Evolutionary conservation across 2,888 invertebrate genomes (phyloP).

Genomic region (Ethmia dodecea): DNA sequence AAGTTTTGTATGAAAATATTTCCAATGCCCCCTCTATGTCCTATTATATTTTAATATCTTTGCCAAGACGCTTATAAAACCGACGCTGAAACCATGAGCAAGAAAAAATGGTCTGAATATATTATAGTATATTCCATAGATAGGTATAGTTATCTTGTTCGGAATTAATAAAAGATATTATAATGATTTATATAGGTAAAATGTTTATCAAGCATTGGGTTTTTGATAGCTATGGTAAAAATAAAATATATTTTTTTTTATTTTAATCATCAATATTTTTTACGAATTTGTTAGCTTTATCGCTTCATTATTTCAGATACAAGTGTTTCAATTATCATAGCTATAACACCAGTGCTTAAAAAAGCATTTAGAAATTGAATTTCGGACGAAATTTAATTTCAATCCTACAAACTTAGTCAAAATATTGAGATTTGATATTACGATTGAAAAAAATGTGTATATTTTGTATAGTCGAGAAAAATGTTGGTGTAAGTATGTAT

Average conservation of each 20-base stretch:
- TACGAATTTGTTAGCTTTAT: neutral
- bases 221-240: too few relatives aligned
- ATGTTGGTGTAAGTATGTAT: neutral
- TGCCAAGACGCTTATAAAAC: neutral
- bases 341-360: neutral
- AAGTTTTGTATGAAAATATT: too few relatives aligned
- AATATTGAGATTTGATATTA: neutral
- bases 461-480: constrained; percentile 17
- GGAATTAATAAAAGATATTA: neutral
- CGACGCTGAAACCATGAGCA: too few relatives aligned
- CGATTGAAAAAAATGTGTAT: constrained; percentile 15
- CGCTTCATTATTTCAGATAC: neutral
- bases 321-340: too few relatives aligned
- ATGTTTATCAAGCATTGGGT: neutral
- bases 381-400: too few relatives aligned
- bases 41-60: too few relatives aligned
- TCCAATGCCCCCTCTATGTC: too few relatives aligned
- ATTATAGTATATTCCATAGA: too few relatives aligned
- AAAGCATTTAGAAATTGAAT: neutral
- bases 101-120: too few relatives aligned
- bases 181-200: constrained; percentile 20
- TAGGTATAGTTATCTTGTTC: neutral
- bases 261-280: neutral
- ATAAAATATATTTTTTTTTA: too few relatives aligned
- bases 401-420: constrained; percentile 8